Evolutionary conservation across 2,888 invertebrate genomes (phyloP).

Genomic region (Macrosiphum euphorbiae): DNA sequence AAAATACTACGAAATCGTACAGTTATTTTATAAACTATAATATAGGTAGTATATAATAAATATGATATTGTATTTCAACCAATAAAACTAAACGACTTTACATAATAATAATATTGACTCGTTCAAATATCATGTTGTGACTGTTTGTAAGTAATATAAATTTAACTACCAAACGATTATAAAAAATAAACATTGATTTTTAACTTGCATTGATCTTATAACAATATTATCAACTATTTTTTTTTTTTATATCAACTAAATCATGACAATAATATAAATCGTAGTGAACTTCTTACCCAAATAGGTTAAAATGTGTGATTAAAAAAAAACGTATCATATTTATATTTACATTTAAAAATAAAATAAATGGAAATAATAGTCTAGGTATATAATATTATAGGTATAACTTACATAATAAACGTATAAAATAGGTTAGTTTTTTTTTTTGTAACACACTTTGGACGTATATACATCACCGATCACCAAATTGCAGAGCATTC

Average conservation of each 20-base stretch:
- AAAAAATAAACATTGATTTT: not conserved
- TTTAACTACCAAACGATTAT: not conserved
- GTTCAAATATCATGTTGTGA: not conserved
- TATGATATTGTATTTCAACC: not conserved
- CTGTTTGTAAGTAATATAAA: not conserved
- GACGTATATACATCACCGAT: not conserved
- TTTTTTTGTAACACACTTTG: not conserved
- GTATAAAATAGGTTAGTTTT: not conserved
- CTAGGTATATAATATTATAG: not conserved
- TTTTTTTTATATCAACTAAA: not conserved
- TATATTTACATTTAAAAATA: not conserved
- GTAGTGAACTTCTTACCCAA: not conserved
- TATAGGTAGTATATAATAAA: not conserved
- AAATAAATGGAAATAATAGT: not conserved
- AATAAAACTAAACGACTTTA: not conserved
- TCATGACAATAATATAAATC: not conserved
- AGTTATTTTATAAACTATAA: not conserved
- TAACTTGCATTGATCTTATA: too few species aligned
- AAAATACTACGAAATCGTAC: slow-evolving; percentile 19
- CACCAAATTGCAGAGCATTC: not conserved
- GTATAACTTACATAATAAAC: not conserved
- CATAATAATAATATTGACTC: slow-evolving; percentile 15
- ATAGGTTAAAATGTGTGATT: not conserved
- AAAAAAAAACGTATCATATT: not conserved
- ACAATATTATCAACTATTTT: not conserved